Evolutionary conservation across 2,113 vertebrate species (phyloP), one percentile per base, ranked within the genome.

Genomic region (Leptosomus discolor): DNA sequence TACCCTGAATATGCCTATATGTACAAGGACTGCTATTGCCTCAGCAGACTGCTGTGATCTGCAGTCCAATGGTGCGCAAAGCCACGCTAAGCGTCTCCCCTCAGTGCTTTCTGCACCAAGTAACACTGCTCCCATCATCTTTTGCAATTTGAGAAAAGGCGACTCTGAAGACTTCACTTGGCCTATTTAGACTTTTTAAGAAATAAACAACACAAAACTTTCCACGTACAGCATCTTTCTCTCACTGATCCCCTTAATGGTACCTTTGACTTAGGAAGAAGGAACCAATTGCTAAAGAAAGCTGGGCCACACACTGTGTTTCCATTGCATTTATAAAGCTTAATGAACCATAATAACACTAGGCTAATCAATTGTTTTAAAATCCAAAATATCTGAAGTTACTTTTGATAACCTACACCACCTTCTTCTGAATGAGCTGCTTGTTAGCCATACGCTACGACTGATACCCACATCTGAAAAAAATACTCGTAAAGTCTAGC

Each of bases 381-480:
- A 86, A 87, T 17, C 41, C 39, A 50, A 82, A 77, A n/a, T 23
- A 70, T 61, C 36, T 69, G n/a, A 26, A 56, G 23, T 64, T 36
- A 37, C 15, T 85, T 92, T 63, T 53, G 48, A 56, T 69, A 46
- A 48, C 22, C 37, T 86, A 53, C 13, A 39, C 24, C 48, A 46
- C 21, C 8, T 46, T 46, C 53, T 76, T 85, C 51, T 85, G 67
- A 96, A 90, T 58, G 88, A 86, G 76, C 77, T 96, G 60, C 71
- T 92, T 57, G 36, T 82, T 95, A 82, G 68, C 37, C 45, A 48
- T 13, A 56, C 37, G 41, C 60, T 64, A 80, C 37, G 69, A 81
- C 30, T 37, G 75, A 84, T 27, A 85, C 15, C 61, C 30, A 37
- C 41, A 18, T 89, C 69, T 89, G 73, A 77, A 95, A 97, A 91